Conservation (phyloP, 1,140 invertebrate genomes). For the Bradynema listronoti region DNA sequence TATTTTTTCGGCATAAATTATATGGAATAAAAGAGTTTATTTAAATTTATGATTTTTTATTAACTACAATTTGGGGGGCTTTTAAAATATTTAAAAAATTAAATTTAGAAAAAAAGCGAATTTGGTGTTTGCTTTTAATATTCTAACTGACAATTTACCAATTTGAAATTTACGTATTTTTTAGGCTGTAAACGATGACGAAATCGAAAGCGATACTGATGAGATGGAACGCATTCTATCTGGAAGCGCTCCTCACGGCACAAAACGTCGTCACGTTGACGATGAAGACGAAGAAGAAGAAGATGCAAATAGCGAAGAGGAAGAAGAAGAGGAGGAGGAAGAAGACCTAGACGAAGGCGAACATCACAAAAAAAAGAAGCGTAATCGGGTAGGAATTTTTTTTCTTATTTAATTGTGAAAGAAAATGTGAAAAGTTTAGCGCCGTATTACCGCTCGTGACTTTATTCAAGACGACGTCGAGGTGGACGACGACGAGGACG, state of each 20-base stretch:
- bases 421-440: slow-evolving; percentile 23
- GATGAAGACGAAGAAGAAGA: slow-evolving; percentile 2
- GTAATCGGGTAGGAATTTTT: slow-evolving; percentile 9
- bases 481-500: slow-evolving; percentile 55
- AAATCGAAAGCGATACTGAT: neutral
- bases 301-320: slow-evolving; percentile 39
- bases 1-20: neutral
- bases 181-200: slow-evolving; percentile 1
- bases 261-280: neutral
- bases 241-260: neutral
- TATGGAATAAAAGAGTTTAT: neutral
- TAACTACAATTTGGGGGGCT: neutral
- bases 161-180: neutral
- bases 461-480: slow-evolving; percentile 56
- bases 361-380: slow-evolving; percentile 21
- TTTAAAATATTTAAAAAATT: neutral
- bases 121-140: neutral
- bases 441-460: slow-evolving; percentile 43
- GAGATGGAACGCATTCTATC: neutral
- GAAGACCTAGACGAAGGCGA: slow-evolving; percentile 30
- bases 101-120: neutral
- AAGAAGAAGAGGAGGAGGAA: slow-evolving; percentile 30
- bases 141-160: neutral
- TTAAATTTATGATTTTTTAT: neutral
- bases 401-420: slow-evolving; percentile 3